These are phyloP conservation scores for Hypena proboscidalis DNA, from an alignment of 2,888 invertebrate species.

Conservation along the genomic window DNA sequence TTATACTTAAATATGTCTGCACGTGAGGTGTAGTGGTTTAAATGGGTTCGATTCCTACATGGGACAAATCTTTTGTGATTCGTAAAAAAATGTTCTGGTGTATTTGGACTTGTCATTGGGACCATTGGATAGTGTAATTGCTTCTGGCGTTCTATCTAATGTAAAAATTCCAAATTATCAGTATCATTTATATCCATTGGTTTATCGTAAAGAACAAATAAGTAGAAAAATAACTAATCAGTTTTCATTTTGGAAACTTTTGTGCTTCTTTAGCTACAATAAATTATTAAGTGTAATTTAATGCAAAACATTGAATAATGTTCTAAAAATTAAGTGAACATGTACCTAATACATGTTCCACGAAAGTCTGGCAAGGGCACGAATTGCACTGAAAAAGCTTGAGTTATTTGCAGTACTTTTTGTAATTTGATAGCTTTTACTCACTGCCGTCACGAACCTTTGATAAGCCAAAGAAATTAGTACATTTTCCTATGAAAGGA, in stretches of 20 bases:
- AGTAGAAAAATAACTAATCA: no score
- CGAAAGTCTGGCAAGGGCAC: slow-evolving; percentile 53
- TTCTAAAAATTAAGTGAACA: slow-evolving; percentile 20
- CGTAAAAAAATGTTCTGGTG: no score
- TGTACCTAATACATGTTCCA: slow-evolving; percentile 44
- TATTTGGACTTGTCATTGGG: no score
- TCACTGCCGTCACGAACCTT: slow-evolving; percentile 53
- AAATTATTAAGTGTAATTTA: not conserved
- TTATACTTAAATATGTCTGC: no score
- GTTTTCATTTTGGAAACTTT: not conserved
- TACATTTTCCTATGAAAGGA: slow-evolving; percentile 22
- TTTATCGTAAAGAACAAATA: no score
- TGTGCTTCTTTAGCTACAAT: not conserved
- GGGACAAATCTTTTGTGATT: no score
- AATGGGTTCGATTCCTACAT: no score
- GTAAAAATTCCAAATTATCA: no score
- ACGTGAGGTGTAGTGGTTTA: no score
- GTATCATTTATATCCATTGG: no score
- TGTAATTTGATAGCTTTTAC: slow-evolving; percentile 52
- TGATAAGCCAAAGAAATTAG: slow-evolving; percentile 14
- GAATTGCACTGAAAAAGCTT: slow-evolving; percentile 41
- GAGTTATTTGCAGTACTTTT: slow-evolving; percentile 41
- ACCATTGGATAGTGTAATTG: no score
- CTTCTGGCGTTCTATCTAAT: no score
- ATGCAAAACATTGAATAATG: slow-evolving; percentile 9